Conservation (phyloP, 1,140 invertebrate species). For the Panagrolaimus sp. region DNA sequence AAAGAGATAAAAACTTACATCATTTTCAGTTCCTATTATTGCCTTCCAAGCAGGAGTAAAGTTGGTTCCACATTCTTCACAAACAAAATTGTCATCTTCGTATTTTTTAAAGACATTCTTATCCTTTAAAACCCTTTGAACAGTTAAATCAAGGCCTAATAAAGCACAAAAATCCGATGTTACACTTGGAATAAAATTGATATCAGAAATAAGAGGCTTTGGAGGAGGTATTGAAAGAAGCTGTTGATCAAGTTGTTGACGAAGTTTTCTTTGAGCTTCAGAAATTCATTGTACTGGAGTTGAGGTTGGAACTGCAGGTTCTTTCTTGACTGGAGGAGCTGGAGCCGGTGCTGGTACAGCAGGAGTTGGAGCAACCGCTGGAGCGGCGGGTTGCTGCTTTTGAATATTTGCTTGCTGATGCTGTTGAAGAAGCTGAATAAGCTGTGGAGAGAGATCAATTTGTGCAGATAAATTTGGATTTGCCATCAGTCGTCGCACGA, state of each 20-base stretch:
- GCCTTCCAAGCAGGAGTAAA: conserved; percentile 95
- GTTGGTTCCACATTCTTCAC: conserved; percentile 91
- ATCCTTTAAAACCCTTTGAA: conserved; percentile 76
- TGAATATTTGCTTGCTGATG: neutral
- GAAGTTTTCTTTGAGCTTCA: conserved; percentile 33
- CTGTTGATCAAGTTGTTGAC: conserved; percentile 47
- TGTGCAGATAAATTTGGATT: neutral
- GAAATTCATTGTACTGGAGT: conserved; percentile 24
- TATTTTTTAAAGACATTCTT: conserved; percentile 45
- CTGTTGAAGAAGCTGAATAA: neutral
- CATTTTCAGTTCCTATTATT: conserved; percentile 39
- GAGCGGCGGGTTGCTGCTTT: neutral
- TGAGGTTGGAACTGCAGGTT: conserved; percentile 7
- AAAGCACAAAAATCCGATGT: conserved; percentile 95
- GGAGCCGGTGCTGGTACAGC: conserved; percentile 20
- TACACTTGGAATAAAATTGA: conserved; percentile 97
- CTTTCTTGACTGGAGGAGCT: conserved; percentile 1
- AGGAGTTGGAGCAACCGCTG: conserved; percentile 18
- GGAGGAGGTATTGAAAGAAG: conserved; percentile 80
- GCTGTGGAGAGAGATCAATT: neutral
- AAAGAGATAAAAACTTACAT: no score
- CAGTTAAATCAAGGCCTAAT: conserved; percentile 88
- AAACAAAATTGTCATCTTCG: conserved; percentile 71
- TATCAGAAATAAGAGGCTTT: conserved; percentile 92
- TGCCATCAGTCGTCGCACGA: neutral